Conservation (phyloP, 2,797 vertebrate genomes). For the Poecilia gillii region DNA sequence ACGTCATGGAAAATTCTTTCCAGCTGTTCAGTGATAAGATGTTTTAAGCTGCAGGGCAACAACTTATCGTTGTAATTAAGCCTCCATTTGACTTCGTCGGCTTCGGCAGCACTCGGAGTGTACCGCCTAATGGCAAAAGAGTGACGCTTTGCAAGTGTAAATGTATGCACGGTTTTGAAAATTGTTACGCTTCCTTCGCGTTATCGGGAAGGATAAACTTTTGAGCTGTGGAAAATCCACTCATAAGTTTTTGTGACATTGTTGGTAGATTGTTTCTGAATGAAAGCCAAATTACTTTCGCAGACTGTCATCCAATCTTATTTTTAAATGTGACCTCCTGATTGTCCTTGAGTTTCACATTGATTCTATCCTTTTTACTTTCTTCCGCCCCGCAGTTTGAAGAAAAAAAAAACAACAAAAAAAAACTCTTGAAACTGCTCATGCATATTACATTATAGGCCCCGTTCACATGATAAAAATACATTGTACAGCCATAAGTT, state of each 20-base stretch:
- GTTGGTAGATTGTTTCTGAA: conserved; percentile 56
- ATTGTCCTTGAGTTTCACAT: conserved; percentile 49
- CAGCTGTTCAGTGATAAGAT: conserved; percentile 75
- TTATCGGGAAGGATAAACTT: conserved; percentile 66
- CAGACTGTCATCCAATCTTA: conserved; percentile 58
- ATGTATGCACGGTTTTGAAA: conserved; percentile 41
- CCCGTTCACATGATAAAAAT: conserved; percentile 20
- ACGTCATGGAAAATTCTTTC: conserved; percentile 70
- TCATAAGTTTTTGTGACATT: conserved; percentile 58
- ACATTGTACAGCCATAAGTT: conserved; percentile 9
- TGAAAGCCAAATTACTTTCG: conserved; percentile 59
- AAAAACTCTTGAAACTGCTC: neutral
- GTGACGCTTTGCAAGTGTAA: conserved; percentile 36
- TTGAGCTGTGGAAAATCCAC: conserved; percentile 49
- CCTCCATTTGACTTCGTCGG: conserved; percentile 77
- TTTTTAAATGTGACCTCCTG: conserved; percentile 56
- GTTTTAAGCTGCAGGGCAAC: conserved; percentile 76
- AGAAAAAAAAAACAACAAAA: conserved; percentile 16
- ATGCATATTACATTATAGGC: conserved; percentile 20
- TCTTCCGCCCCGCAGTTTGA: conserved; percentile 30
- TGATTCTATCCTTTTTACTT: conserved; percentile 47
- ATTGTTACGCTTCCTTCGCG: conserved; percentile 55
- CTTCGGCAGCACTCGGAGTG: conserved; percentile 64
- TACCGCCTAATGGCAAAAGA: conserved; percentile 40
- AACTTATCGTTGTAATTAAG: conserved; percentile 82